phyloP scores from a whole-genome alignment of 30 jellyfish, hydroid and myxozoan genomes.

The Mastigias papua region DNA sequence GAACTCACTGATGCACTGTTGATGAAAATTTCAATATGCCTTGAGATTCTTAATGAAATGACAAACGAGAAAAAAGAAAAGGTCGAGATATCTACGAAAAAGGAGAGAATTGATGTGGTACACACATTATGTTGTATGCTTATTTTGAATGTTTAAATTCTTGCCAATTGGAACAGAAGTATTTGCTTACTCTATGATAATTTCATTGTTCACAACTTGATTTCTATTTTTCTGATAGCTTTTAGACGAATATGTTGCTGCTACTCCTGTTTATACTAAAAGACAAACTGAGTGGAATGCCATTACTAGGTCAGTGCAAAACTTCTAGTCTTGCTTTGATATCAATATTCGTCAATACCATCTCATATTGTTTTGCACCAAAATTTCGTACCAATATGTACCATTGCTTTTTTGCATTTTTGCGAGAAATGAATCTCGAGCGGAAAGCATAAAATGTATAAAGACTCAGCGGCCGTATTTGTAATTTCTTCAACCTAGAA shows the following conservation, averaged over 20 bases:
- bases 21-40: constrained; percentile 15
- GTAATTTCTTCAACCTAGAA: no score
- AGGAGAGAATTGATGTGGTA: constrained; percentile 55
- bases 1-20: constrained; percentile 35
- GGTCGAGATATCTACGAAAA: constrained; percentile 3
- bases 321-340: neutral
- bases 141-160: no score
- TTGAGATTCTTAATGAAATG: constrained; percentile 39
- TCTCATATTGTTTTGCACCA: no score
- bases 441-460: no score
- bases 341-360: no score
- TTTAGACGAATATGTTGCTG: constrained; percentile 73
- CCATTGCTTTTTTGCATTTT: neutral
- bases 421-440: no score
- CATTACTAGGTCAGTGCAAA: constrained; percentile 14
- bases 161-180: no score
- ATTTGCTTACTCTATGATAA: no score
- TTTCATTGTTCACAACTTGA: no score
- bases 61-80: constrained; percentile 16
- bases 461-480: no score
- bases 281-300: constrained; percentile 66
- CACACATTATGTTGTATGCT: no score
- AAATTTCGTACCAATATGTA: neutral
- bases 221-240: constrained; percentile 47
- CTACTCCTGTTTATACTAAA: constrained; percentile 61